Evolutionary conservation across 1,140 invertebrate genomes (phyloP).

Genomic region (Drosophila seguyi): DNA sequence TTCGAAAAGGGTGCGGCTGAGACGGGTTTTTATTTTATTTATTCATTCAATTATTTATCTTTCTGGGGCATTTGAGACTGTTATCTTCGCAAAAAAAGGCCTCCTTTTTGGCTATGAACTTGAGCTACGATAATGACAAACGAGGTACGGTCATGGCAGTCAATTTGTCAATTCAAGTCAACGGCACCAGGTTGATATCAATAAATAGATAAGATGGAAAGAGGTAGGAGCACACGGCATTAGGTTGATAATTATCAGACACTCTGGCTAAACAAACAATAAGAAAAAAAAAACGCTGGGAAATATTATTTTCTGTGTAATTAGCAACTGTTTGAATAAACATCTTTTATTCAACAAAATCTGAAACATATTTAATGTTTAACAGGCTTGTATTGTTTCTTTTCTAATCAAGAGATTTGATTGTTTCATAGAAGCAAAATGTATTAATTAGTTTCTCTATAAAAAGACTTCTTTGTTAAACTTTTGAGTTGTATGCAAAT

Average conservation of each 20-base stretch:
- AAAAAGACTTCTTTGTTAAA: background rate
- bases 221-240: slow-evolving; percentile 1
- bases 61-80: slow-evolving; percentile 12
- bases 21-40: slow-evolving; percentile 13
- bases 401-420: background rate
- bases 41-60: slow-evolving; percentile 24
- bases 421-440: background rate
- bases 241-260: background rate
- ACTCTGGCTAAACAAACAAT: background rate
- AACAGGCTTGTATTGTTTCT: background rate
- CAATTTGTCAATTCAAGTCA: slow-evolving; percentile 52
- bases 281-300: no score
- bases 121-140: slow-evolving; percentile 41
- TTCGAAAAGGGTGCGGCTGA: background rate
- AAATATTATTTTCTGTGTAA: background rate
- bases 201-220: slow-evolving; percentile 26
- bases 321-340: background rate
- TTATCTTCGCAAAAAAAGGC: slow-evolving; percentile 6
- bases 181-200: slow-evolving; percentile 31
- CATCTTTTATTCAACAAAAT: background rate
- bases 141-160: slow-evolving; percentile 35
- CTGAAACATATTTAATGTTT: background rate
- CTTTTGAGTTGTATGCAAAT: background rate
- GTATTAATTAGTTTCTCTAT: background rate
- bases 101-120: slow-evolving; percentile 7